Evolutionary conservation across 2,797 vertebrate species (phyloP).

Genomic region (Catamblyrhynchus diadema): DNA sequence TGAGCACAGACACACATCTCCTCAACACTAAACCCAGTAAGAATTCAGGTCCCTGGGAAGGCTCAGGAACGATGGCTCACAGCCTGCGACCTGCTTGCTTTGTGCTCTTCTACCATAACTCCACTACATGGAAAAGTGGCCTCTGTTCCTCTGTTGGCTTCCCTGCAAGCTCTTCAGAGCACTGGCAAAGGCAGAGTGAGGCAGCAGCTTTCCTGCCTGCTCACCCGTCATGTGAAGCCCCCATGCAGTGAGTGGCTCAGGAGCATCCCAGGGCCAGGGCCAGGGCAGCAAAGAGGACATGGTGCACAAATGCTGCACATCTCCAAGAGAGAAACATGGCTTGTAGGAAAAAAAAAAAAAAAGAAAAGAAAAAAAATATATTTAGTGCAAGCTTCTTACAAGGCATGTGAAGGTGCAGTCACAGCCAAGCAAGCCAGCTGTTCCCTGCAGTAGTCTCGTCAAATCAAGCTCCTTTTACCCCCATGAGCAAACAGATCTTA

Average conservation of each 20-base stretch:
- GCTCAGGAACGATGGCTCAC: rapidly evolving
- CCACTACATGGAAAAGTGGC: background rate
- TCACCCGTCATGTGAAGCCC: rapidly evolving
- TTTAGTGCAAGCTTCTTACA: background rate
- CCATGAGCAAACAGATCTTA: background rate
- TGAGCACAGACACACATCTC: background rate
- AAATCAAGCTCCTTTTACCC: background rate
- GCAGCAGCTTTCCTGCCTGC: background rate
- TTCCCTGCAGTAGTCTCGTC: background rate
- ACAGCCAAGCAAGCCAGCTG: background rate
- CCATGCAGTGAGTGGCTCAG: rapidly evolving
- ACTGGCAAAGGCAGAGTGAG: background rate
- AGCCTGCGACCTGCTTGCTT: rapidly evolving
- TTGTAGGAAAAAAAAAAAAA: background rate
- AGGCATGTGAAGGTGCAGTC: background rate
- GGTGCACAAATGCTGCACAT: rapidly evolving
- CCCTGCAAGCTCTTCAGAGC: background rate
- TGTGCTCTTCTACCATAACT: background rate
- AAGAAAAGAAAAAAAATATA: rapidly evolving
- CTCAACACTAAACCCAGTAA: background rate
- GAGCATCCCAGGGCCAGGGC: background rate
- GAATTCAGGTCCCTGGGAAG: background rate
- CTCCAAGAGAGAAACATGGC: background rate
- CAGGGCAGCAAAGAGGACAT: background rate
- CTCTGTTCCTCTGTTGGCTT: background rate